These are phyloP conservation scores for Polyommatus iphigenia DNA, from an alignment of 2,888 invertebrate species.

Conservation along the genomic window DNA sequence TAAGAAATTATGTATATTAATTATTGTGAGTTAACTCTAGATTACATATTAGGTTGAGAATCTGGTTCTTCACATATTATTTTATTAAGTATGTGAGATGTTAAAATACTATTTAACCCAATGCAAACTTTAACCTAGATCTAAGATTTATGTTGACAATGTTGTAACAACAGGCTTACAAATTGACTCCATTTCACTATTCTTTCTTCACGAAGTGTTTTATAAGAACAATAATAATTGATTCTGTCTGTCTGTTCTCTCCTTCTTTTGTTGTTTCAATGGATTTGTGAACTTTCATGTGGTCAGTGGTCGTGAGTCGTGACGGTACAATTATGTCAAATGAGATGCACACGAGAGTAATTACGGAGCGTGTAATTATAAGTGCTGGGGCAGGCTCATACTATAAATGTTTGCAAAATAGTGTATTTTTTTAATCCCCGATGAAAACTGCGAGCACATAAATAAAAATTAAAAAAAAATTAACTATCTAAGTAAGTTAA, in stretches of 20 bases:
- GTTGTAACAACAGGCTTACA: background rate
- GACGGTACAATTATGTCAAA: conserved; percentile 15
- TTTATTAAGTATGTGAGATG: too few species aligned
- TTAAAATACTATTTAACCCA: too few species aligned
- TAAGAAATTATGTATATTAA: too few species aligned
- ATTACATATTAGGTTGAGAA: too few species aligned
- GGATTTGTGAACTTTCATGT: background rate
- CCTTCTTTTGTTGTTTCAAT: background rate
- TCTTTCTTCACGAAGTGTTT: background rate
- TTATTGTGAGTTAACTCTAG: too few species aligned
- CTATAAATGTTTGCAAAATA: background rate
- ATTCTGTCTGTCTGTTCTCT: background rate
- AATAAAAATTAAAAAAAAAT: background rate
- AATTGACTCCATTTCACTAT: background rate
- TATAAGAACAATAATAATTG: background rate
- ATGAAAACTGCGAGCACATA: too few species aligned
- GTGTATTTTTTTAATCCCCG: background rate
- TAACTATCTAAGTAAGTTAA: background rate
- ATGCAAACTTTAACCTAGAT: background rate
- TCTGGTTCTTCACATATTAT: too few species aligned
- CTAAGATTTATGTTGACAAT: background rate
- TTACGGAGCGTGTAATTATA: conserved; percentile 2
- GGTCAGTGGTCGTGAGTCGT: conserved; percentile 1
- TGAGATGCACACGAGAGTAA: conserved; percentile 15
- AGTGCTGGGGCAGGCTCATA: background rate